Evolutionary conservation across 2,797 vertebrate species (phyloP), one percentile per base, ranked within the genome.

Genomic region (Chlorospingus flavigularis): DNA sequence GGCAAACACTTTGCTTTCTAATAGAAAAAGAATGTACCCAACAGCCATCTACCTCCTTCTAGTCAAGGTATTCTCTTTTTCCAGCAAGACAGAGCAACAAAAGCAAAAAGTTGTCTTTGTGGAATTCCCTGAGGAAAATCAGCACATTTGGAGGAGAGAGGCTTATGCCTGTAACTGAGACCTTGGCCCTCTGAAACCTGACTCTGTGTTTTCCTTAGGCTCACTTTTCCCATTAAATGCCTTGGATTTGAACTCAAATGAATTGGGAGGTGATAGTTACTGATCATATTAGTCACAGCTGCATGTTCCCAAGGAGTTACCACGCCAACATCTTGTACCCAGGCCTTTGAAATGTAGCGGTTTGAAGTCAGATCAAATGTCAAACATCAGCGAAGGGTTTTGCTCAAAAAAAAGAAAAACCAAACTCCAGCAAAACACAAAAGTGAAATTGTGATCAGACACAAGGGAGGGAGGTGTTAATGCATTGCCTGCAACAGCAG

Each of bases 281-380:
- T 54, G 65, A 92, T 87, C 42, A 7, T 71, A 89, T 94, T 95
- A 94, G 93, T 92, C 92, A 94, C 88, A 95, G 96, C 63, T 87
- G 72, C 43, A n/a, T n/a, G 63, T 91, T 95, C 62, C 80, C 47
- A 65, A 93, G 68, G 57, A 94, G 79, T 88, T 93, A 77, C 85
- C 63, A 57, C 31, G 24, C 85, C 67, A 91, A 88, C 86, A 89
- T 90, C 60, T 95, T 54, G 42, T 63, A 78, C 39, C 24, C 58
- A 42, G 42, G 12, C 66, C 65, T 95, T 93, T 87, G 83, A 94
- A 94, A 78, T 47, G 42, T 18, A 83, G 75, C 2, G 1, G 55
- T 63, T 84, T 84, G 66, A 66, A 78, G 51, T 83, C 62, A 86
- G 81, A 90, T 77, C 78, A 80, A 83, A 31, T 89, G 47, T 72